phyloP scores from a whole-genome alignment of 2,113 vertebrate species.

The Eleginops maclovinus region DNA sequence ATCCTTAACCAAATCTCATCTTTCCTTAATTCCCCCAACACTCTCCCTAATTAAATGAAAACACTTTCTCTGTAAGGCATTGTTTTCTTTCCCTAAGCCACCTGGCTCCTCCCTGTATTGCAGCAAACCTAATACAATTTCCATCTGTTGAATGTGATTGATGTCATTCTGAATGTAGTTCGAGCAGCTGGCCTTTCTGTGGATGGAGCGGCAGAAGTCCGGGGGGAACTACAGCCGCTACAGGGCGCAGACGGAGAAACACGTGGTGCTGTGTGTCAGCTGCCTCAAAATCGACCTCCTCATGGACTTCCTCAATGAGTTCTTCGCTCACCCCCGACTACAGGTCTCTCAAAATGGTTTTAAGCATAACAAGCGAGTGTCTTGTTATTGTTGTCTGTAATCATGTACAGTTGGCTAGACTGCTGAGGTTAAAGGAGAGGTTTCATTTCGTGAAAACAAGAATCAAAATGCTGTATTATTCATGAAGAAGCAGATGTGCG shows the following conservation, averaged over 20 bases:
- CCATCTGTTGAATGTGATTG: conserved; percentile 67
- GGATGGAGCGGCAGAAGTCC: conserved; percentile 89
- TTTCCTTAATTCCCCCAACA: conserved; percentile 54
- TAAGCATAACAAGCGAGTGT: conserved; percentile 27
- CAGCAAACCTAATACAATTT: conserved; percentile 67
- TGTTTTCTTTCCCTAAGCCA: conserved; percentile 45
- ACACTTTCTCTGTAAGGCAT: conserved; percentile 36
- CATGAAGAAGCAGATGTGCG: conserved; percentile 38
- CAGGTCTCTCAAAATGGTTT: conserved; percentile 76
- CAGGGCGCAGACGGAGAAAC: conserved; percentile 87
- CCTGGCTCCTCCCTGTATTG: conserved; percentile 48
- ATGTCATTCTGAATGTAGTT: conserved; percentile 77
- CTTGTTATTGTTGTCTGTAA: conserved; percentile 51
- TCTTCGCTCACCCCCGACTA: conserved; percentile 86
- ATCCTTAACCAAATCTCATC: conserved; percentile 30
- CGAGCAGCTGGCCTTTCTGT: conserved; percentile 88
- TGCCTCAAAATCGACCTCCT: conserved; percentile 88
- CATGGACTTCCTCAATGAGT: conserved; percentile 89
- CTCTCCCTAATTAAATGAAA: conserved; percentile 62
- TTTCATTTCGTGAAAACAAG: conserved; percentile 59
- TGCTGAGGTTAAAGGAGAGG: conserved; percentile 57
- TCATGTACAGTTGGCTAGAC: conserved; percentile 51
- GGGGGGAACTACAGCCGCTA: conserved; percentile 89
- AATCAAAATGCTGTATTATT: conserved; percentile 52
- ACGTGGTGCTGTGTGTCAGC: conserved; percentile 88